Evolutionary conservation across 2,113 vertebrate species (phyloP), one percentile per base, ranked within the genome.

Genomic region (Empidonax alnorum): DNA sequence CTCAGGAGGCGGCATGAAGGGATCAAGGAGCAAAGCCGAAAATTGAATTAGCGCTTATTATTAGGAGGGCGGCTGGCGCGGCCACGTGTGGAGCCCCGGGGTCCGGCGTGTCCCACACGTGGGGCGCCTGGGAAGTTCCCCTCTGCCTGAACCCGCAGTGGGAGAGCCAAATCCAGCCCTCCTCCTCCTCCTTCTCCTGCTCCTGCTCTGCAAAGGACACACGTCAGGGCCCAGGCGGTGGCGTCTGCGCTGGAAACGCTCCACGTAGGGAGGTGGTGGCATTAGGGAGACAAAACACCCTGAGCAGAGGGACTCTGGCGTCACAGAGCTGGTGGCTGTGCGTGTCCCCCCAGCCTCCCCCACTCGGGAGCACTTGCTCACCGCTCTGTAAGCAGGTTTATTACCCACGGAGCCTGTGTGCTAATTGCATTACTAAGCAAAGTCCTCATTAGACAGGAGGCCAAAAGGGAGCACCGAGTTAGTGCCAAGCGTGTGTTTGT

Each of bases 1-100:
- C 94, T 96, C 94, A 96, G 93, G 79, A 89, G 86, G 80, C 2
- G 2, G 93, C 90, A 31, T 4, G 81, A 62, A 87, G 53, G 93
- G 95, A 93, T 97, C 92, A 95, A 49, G 85, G 44, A 93, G 65
- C 53, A 88, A 95, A 97, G 96, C 94, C 0, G 94, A 89, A 95
- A 96, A 96, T 94, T 78, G 88, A 96, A 96, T 97, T 97, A 97
- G 69, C 0, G 2, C 56, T 65, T n/a, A 89, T 65, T n/a, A 89
- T 93, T 90, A 93, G 86, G 25, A 52, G 79, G 84, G 75, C 46
- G 28, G 56, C 85, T 86, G 94, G 92, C 55, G 23, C 7, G 0
- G 92, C 85, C 96, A 72, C 73, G 68, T 93, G 92, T 84, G 90
- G 9, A 71, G 56, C 6, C 13, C 30, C 2, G 4, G 24, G 24